Conservation (phyloP, 2,797 vertebrate species). For the Coranthus polyacanthus region DNA sequence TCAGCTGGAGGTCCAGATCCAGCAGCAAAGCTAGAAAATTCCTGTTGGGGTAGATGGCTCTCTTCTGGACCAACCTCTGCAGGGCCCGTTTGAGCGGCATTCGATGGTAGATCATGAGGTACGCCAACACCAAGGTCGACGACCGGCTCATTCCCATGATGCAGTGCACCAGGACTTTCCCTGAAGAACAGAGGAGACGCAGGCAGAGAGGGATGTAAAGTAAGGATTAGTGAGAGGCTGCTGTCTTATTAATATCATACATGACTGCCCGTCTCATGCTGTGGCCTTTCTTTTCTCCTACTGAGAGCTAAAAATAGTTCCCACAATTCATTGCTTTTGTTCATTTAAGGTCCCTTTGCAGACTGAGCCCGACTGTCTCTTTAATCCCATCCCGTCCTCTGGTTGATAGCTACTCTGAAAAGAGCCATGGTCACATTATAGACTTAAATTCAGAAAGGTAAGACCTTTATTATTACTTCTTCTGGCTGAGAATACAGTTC, state of each 20-base stretch:
- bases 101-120: slow-evolving; percentile 93
- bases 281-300: slow-evolving; percentile 62
- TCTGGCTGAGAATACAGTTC: slow-evolving; percentile 59
- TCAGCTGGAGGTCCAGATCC: slow-evolving; percentile 85
- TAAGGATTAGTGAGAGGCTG: slow-evolving; percentile 70
- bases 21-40: slow-evolving; percentile 88
- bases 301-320: slow-evolving; percentile 78
- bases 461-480: slow-evolving; percentile 70
- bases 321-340: slow-evolving; percentile 76
- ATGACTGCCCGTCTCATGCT: slow-evolving; percentile 75
- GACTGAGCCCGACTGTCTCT: slow-evolving; percentile 52
- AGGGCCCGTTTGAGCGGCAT: slow-evolving; percentile 89
- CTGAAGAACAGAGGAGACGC: slow-evolving; percentile 78
- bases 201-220: slow-evolving; percentile 31
- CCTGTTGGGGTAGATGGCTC: slow-evolving; percentile 88
- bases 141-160: slow-evolving; percentile 98
- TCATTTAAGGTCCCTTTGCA: slow-evolving; percentile 76
- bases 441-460: slow-evolving; percentile 78
- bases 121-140: slow-evolving; percentile 93
- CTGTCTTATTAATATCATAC: slow-evolving; percentile 83
- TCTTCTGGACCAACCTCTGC: slow-evolving; percentile 86
- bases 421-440: slow-evolving; percentile 67
- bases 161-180: slow-evolving; percentile 96
- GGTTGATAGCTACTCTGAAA: slow-evolving; percentile 73
- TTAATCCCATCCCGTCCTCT: slow-evolving; percentile 73